Evolutionary conservation across 1,140 invertebrate species (phyloP).

Genomic region (Ridgeia piscesae): DNA sequence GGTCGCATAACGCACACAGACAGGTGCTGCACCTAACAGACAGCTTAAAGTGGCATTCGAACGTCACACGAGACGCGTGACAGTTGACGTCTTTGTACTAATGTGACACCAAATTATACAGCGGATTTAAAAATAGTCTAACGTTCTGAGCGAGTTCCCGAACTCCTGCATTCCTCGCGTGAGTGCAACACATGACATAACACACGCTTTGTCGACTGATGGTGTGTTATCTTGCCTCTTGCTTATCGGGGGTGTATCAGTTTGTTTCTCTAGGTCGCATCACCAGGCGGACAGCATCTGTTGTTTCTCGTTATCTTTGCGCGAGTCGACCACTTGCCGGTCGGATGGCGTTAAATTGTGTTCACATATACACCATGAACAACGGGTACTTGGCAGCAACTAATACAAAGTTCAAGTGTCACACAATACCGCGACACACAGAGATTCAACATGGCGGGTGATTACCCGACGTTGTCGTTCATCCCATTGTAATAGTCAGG

Average conservation of each 20-base stretch:
- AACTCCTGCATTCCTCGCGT: neutral
- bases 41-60: neutral
- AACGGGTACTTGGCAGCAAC: neutral
- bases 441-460: neutral
- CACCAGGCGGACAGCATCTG: neutral
- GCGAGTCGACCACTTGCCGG: neutral
- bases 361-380: neutral
- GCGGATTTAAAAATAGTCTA: neutral
- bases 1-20: neutral
- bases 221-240: neutral
- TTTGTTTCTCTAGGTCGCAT: neutral
- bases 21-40: neutral
- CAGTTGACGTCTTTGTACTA: neutral
- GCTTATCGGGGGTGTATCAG: too few species aligned
- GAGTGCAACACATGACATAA: neutral
- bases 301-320: neutral
- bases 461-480: neutral
- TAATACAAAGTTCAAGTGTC: neutral
- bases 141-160: neutral
- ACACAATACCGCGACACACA: neutral
- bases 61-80: neutral
- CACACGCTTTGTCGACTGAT: neutral
- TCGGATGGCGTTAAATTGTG: neutral
- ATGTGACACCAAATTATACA: neutral
- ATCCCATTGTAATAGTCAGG: neutral